phyloP scores from a whole-genome alignment of 2,888 invertebrate genomes.

The Oithona nana region DNA sequence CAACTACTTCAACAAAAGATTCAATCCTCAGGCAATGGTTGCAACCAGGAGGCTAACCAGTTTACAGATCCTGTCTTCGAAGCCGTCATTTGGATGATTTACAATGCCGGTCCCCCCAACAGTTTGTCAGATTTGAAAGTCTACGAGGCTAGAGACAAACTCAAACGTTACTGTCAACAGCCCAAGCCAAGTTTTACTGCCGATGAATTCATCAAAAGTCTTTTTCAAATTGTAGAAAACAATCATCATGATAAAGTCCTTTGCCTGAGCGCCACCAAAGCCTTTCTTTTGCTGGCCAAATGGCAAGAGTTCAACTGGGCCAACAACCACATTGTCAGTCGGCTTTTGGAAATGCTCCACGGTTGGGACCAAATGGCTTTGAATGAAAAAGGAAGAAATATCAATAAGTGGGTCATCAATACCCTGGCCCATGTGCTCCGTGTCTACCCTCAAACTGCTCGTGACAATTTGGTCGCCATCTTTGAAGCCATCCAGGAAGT shows the following conservation, averaged over 20 bases:
- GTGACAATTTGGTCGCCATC: neutral
- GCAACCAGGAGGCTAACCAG: too few species aligned
- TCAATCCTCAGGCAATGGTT: too few species aligned
- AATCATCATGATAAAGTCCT: neutral
- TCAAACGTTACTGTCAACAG: neutral
- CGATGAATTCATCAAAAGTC: neutral
- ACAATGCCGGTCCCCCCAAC: neutral
- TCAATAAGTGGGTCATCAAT: neutral
- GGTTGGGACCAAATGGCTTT: too few species aligned
- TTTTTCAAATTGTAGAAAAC: neutral
- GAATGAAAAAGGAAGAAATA: neutral
- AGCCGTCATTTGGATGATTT: conserved; percentile 10
- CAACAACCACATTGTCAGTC: conserved; percentile 1
- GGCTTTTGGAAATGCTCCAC: neutral
- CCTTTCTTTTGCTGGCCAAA: neutral
- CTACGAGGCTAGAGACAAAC: neutral
- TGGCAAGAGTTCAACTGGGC: conserved; percentile 2
- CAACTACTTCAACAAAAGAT: neutral
- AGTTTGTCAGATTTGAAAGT: conserved; percentile 5
- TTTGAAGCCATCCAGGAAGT: neutral
- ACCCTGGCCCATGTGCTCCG: neutral
- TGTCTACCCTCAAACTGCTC: neutral
- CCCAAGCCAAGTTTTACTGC: neutral
- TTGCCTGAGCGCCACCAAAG: neutral
- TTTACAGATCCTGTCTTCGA: neutral